Evolutionary conservation across 2,888 invertebrate genomes (phyloP).

Genomic region (Pteria penguin): DNA sequence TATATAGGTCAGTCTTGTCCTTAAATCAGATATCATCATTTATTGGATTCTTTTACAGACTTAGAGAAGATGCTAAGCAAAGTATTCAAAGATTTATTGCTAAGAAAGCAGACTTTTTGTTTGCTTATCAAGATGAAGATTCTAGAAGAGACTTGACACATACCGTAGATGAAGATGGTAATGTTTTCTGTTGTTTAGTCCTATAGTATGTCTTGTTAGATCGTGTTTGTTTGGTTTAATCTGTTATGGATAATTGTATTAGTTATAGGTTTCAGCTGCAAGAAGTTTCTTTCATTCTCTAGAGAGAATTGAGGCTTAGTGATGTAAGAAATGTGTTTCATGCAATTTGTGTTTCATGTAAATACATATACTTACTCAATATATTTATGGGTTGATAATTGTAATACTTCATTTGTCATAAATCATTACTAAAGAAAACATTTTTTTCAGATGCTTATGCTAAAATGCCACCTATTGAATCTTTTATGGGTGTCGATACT

Average conservation of each 20-base stretch:
- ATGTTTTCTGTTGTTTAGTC: background rate
- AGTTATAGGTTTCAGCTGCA: no score
- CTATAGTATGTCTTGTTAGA: background rate
- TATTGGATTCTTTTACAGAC: constrained; percentile 1
- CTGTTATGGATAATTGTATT: background rate
- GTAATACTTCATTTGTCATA: no score
- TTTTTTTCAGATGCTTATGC: constrained; percentile 86
- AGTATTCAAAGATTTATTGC: constrained; percentile 93
- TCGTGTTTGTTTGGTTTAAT: background rate
- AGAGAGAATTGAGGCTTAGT: no score
- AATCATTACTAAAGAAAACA: no score
- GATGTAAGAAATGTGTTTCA: no score
- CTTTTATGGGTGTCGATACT: constrained; percentile 90
- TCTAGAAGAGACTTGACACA: constrained; percentile 27
- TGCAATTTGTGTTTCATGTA: no score
- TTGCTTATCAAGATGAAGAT: constrained; percentile 71
- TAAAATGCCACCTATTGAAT: constrained; percentile 92
- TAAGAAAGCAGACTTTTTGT: constrained; percentile 90
- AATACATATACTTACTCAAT: no score
- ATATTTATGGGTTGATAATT: no score
- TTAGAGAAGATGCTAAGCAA: constrained; percentile 78
- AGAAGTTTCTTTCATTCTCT: no score
- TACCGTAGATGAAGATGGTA: constrained; percentile 50
- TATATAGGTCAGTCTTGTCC: no score
- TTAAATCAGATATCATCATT: no score